phyloP scores from a whole-genome alignment of 2,797 vertebrate species.

The Hipposideros larvatus region DNA sequence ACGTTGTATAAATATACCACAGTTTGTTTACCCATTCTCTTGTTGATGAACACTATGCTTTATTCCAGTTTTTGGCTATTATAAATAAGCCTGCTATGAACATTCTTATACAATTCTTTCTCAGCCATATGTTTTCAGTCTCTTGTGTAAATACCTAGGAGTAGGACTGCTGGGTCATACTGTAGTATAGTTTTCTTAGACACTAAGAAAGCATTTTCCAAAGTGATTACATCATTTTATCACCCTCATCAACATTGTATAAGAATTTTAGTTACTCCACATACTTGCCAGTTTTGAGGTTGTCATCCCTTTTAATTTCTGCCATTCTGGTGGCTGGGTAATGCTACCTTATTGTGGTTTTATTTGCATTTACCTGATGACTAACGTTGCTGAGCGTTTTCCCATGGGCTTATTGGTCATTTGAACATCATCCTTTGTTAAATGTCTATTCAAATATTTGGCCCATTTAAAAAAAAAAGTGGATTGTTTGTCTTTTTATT shows the following conservation, averaged over 20 bases:
- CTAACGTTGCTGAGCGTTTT: background rate
- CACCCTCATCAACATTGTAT: background rate
- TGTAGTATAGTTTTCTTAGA: background rate
- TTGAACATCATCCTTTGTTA: background rate
- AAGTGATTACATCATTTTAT: background rate
- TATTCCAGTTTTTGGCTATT: background rate
- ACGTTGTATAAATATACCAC: background rate
- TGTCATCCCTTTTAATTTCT: background rate
- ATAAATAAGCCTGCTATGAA: background rate
- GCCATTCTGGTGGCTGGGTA: background rate
- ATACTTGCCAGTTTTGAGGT: background rate
- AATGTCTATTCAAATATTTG: constrained; percentile 16
- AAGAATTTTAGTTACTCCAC: background rate
- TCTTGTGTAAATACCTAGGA: background rate
- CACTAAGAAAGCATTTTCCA: background rate
- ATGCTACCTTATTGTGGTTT: background rate
- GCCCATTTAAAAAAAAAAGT: background rate
- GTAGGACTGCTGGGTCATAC: background rate
- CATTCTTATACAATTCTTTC: background rate
- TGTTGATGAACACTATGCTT: background rate
- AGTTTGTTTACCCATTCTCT: background rate
- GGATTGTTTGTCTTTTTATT: background rate
- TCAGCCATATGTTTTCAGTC: background rate
- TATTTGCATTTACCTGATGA: background rate
- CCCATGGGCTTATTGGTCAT: background rate